Percentiles rank a stretch among this genome's conserved stretches.
Evolutionary conservation across 2,113 vertebrate genomes (phyloP).

Genomic region (Corythornis cristatus): DNA sequence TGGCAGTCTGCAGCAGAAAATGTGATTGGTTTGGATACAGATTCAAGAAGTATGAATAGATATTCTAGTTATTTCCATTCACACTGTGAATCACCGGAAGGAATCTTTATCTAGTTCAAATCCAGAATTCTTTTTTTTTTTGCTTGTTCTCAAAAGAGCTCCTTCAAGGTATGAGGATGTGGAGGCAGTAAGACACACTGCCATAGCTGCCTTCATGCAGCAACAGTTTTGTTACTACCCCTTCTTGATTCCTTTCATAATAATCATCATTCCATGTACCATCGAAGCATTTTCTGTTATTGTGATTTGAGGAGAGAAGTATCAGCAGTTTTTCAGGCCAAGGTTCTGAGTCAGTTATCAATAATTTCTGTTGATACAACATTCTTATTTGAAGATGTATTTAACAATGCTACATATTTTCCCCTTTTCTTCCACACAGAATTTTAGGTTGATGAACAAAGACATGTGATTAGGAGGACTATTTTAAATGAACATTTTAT

Average conservation of each 20-base stretch:
- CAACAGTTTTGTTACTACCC: background rate
- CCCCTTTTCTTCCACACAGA: background rate
- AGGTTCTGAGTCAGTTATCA: background rate
- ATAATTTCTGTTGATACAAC: background rate
- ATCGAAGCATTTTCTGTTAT: background rate
- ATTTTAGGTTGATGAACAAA: background rate
- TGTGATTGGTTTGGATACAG: background rate
- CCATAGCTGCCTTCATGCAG: background rate
- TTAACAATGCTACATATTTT: background rate
- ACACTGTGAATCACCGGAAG: background rate
- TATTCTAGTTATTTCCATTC: background rate
- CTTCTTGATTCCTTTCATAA: background rate
- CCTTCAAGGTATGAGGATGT: background rate
- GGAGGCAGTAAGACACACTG: background rate
- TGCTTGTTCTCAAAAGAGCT: background rate
- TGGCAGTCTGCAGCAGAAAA: background rate
- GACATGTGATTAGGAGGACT: background rate
- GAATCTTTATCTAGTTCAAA: background rate
- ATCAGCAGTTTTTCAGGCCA: background rate
- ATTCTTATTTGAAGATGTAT: background rate
- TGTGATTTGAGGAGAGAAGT: background rate
- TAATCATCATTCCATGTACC: background rate
- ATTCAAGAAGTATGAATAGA: background rate
- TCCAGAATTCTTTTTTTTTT: background rate
- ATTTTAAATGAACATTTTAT: background rate